Evolutionary conservation across 2,113 vertebrate species (phyloP).

Genomic region (Xiphophorus maculatus): DNA sequence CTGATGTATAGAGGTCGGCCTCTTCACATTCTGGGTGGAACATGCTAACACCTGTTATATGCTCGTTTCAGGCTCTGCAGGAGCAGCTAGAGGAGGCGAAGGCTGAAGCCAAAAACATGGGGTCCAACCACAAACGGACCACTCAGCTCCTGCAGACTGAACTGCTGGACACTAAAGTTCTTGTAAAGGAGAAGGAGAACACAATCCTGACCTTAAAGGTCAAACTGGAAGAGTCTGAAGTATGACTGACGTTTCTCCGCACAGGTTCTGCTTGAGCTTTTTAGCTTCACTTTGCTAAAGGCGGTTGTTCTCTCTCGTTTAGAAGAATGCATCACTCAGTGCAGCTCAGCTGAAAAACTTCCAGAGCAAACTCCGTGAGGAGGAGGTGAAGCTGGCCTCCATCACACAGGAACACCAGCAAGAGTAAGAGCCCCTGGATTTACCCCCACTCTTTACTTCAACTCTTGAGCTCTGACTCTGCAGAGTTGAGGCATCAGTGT

Average conservation of each 20-base stretch:
- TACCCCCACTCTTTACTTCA: neutral
- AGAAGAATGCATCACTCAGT: constrained; percentile 75
- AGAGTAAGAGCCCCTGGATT: constrained; percentile 78
- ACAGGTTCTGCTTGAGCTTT: neutral
- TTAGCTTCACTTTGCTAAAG: neutral
- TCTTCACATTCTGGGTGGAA: too few relatives aligned
- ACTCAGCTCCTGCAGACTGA: constrained; percentile 68
- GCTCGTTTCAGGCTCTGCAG: constrained; percentile 62
- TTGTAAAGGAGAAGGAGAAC: constrained; percentile 76
- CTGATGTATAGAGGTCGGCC: too few relatives aligned
- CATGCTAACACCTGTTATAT: too few relatives aligned
- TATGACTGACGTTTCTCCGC: constrained; percentile 3
- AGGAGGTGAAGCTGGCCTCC: constrained; percentile 83
- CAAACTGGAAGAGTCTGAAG: constrained; percentile 65
- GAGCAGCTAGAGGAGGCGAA: constrained; percentile 72
- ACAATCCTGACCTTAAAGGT: constrained; percentile 63
- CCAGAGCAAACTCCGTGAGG: constrained; percentile 80
- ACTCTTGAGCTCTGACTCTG: too few relatives aligned
- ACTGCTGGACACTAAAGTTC: constrained; percentile 68
- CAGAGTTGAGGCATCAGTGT: too few relatives aligned
- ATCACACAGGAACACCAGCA: constrained; percentile 75
- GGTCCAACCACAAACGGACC: constrained; percentile 71
- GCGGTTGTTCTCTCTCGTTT: constrained; percentile 12
- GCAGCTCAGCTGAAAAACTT: constrained; percentile 83
- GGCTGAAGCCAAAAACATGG: constrained; percentile 50